phyloP scores from a whole-genome alignment of 37 sponge, comb jelly and placozoan genomes.

The Petrosia ficiformis region DNA sequence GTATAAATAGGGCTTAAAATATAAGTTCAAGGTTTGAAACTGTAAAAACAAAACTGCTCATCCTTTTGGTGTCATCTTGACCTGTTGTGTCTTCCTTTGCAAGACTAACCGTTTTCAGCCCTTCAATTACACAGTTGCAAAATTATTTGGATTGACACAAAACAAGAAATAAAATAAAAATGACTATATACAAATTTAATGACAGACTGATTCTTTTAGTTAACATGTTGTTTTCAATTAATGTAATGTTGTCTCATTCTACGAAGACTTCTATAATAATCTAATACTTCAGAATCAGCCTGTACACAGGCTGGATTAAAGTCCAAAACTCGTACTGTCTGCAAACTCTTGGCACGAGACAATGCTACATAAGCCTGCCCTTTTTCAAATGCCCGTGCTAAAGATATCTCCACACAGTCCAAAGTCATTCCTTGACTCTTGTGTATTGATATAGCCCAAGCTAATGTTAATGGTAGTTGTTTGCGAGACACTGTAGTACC shows the following conservation, averaged over 20 bases:
- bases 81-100: too few species aligned
- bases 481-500: conserved; percentile 44
- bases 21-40: too few species aligned
- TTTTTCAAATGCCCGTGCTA: conserved; percentile 73
- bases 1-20: too few species aligned
- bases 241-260: conserved; percentile 53
- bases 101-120: too few species aligned
- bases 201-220: too few species aligned
- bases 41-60: too few species aligned
- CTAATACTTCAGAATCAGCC: conserved; percentile 64
- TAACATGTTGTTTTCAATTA: background rate
- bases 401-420: conserved; percentile 89
- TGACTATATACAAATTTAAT: too few species aligned
- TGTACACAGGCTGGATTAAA: conserved; percentile 64
- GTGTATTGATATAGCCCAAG: conserved; percentile 94
- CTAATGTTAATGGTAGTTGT: conserved; percentile 85
- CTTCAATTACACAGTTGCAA: too few species aligned
- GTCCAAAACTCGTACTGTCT: conserved; percentile 69
- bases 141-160: too few species aligned
- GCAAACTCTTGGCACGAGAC: conserved; percentile 76
- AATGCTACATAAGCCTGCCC: conserved; percentile 95
- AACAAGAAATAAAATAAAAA: too few species aligned
- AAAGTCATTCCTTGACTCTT: conserved; percentile 95
- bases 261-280: conserved; percentile 63
- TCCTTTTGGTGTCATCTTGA: too few species aligned